Evolutionary conservation across 2,797 vertebrate genomes (phyloP).

Genomic region (Clarias platycephalus): DNA sequence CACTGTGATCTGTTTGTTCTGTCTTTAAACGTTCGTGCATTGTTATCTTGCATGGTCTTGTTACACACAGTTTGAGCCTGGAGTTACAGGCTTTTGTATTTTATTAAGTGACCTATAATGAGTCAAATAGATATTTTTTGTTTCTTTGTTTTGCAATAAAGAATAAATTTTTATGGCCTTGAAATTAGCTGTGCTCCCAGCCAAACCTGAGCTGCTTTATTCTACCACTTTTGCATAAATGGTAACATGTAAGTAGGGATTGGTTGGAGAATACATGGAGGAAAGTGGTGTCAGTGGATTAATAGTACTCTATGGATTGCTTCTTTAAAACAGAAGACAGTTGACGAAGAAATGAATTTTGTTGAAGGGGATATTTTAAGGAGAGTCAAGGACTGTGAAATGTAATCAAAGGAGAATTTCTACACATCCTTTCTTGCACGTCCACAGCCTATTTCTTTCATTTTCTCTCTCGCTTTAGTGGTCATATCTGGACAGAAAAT

Average conservation of each 20-base stretch:
- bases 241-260: background rate
- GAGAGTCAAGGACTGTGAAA: background rate
- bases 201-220: background rate
- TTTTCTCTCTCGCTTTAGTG: background rate
- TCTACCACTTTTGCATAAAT: background rate
- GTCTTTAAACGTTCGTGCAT: background rate
- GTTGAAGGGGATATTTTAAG: background rate
- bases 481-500: conserved; percentile 3
- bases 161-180: background rate
- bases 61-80: background rate
- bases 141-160: background rate
- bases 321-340: background rate
- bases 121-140: background rate
- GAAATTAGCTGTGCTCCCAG: background rate
- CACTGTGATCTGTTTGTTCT: background rate
- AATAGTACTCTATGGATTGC: no score
- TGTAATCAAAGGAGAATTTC: background rate
- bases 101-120: background rate
- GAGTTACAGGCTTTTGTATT: background rate
- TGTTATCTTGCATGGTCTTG: background rate
- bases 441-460: background rate
- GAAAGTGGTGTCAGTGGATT: background rate
- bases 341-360: background rate
- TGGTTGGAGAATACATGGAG: background rate
- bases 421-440: background rate